Evolutionary conservation across 2,113 vertebrate genomes (phyloP).

Genomic region (Equus quagga): DNA sequence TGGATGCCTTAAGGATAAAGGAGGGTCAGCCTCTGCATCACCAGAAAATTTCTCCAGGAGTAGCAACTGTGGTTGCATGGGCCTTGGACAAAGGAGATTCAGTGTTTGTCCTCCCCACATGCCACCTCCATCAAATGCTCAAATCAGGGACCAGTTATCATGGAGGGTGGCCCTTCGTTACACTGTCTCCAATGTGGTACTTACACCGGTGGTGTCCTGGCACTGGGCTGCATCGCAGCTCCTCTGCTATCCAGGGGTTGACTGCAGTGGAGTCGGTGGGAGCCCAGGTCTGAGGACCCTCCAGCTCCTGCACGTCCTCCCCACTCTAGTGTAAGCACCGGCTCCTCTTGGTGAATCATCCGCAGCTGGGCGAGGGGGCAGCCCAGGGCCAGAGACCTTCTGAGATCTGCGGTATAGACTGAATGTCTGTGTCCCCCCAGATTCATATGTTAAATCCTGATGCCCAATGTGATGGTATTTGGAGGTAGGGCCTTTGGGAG

Average conservation of each 20-base stretch:
- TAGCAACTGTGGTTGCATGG: not conserved
- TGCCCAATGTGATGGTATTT: not conserved
- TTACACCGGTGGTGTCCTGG: not conserved
- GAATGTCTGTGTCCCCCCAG: not conserved
- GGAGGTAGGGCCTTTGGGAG: not conserved
- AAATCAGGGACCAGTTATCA: not conserved
- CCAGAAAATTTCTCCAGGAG: not conserved
- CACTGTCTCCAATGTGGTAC: not conserved
- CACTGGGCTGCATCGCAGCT: not conserved
- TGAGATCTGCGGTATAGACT: not conserved
- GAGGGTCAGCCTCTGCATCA: not conserved
- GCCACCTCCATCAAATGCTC: not conserved
- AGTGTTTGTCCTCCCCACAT: not conserved
- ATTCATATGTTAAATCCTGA: not conserved
- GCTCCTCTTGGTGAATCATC: not conserved
- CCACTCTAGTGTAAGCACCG: too few relatives aligned
- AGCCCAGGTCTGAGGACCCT: not conserved
- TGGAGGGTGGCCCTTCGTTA: not conserved
- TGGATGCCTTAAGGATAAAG: not conserved
- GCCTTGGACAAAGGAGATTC: not conserved
- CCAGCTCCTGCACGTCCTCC: not conserved
- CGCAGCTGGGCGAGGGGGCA: too few relatives aligned
- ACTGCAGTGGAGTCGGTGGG: fast-evolving
- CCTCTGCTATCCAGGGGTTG: not conserved
- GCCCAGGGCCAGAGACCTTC: not conserved